Percentiles rank a stretch among this genome's conserved stretches.
phyloP scores from a whole-genome alignment of 64 coral and sea anemone genomes.

The Platygyra sinensis region DNA sequence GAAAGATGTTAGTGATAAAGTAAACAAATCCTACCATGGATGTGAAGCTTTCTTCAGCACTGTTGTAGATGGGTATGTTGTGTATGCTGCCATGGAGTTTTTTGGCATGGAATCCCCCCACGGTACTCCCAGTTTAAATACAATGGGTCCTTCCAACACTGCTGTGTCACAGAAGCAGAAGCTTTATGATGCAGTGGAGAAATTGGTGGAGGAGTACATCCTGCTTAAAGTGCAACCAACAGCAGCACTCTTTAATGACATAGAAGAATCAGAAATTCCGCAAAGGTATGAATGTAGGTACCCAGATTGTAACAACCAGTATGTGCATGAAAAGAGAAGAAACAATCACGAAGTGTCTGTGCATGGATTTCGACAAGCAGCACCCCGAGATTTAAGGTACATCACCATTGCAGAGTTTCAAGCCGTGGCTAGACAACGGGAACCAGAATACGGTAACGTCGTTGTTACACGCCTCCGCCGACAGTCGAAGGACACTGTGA shows the following conservation, averaged over 20 bases:
- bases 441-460: no score
- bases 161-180: background rate
- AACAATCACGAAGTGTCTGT: constrained; percentile 26
- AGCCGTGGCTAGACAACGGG: no score
- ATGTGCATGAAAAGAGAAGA: background rate
- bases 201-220: constrained; percentile 1
- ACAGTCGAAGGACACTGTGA: no score
- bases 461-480: no score
- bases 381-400: no score
- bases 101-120: constrained; percentile 57
- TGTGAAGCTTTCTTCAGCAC: no score
- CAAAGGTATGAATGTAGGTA: background rate
- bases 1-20: constrained; percentile 32
- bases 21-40: constrained; percentile 55
- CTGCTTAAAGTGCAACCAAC: background rate
- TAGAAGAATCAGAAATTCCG: background rate
- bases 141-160: background rate
- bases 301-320: background rate
- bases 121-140: constrained; percentile 10
- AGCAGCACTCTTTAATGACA: background rate
- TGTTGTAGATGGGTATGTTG: no score
- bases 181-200: background rate
- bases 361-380: no score
- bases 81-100: constrained; percentile 34
- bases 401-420: no score